Base-by-base conservation (phyloP, 2,888 invertebrate species). In the Dryadula phaetusa region DNA sequence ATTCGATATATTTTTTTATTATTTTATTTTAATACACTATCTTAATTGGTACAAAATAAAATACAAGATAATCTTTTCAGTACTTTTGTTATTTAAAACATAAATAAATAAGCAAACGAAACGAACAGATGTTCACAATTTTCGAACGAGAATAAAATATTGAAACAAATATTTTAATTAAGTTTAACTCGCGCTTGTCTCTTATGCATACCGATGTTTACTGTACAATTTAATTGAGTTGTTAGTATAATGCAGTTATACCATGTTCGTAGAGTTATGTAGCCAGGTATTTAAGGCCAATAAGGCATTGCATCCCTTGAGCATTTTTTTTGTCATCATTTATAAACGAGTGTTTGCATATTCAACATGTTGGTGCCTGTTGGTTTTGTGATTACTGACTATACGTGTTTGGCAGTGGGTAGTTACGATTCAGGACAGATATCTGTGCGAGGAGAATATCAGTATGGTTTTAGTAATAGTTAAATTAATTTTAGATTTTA, bases 221-320 rank as follows among this genome's bases (percentile, higher is more conserved):
- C 56, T 58, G 58, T 56, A 54, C 37, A 52, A 22, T 67, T 63
- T 67, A 67, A 67, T 67, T 67, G 56, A 67, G 67, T 67, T 67
- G 67, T 67, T 63, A 67, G 63, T 44, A 56, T 63, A 63, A 66
- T 58, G 67, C 44, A 32, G 64, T 49, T 52, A 52, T 58, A 20
- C 63, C 67, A 60, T 67, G 49, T 67, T 25, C n/a, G 63, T 63
- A 63, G 14, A 60, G 62, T 10, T 65, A 65, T 65, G 64, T 47
- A 10, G 47, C 64, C 37, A 49, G 47, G 58, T 42, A 65, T 65
- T 65, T 65, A 65, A 60, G 32, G 49, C 64, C 64, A 65, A 65
- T 65, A 65, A 65, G 64, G 64, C 56, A 60, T 65, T 65, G 47
- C 64, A 60, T 65, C 64, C 47, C 46, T 58, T 40, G 47, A 16